Evolutionary conservation across 2,888 invertebrate genomes (phyloP).

Genomic region (Drosophila paranaensis): DNA sequence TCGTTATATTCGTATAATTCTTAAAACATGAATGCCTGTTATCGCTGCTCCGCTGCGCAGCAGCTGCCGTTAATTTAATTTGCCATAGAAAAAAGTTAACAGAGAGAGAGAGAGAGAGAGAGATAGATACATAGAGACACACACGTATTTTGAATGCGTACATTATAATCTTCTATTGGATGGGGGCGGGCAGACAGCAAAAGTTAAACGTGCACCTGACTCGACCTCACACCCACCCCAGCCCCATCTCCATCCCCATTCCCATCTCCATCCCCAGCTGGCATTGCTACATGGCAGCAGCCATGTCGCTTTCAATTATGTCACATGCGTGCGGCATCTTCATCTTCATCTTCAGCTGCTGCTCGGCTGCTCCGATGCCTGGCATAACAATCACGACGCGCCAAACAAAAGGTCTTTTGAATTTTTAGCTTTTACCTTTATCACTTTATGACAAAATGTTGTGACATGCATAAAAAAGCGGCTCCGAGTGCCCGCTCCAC

Average conservation of each 20-base stretch:
- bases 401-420: constrained; percentile 44
- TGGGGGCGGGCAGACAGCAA: constrained; percentile 36
- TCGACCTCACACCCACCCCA: constrained; percentile 10
- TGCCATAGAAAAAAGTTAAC: constrained; percentile 36
- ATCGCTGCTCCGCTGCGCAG: constrained; percentile 45
- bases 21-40: constrained; percentile 69
- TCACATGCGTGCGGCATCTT: constrained; percentile 68
- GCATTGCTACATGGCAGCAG: constrained; percentile 56
- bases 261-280: not conserved
- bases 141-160: constrained; percentile 70
- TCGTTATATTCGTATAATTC: constrained; percentile 70
- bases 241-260: not conserved
- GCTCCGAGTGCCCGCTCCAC: constrained; percentile 29
- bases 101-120: not conserved
- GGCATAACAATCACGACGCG: constrained; percentile 62
- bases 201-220: constrained; percentile 60
- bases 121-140: constrained; percentile 6
- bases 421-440: constrained; percentile 64
- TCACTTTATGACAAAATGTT: constrained; percentile 69
- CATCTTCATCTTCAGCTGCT: constrained; percentile 54
- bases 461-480: constrained; percentile 69
- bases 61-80: constrained; percentile 70
- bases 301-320: constrained; percentile 76
- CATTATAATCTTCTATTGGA: constrained; percentile 74
- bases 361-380: not conserved